Base-by-base conservation (phyloP, 2,888 invertebrate genomes). In the Synergus umbraculus region DNA sequence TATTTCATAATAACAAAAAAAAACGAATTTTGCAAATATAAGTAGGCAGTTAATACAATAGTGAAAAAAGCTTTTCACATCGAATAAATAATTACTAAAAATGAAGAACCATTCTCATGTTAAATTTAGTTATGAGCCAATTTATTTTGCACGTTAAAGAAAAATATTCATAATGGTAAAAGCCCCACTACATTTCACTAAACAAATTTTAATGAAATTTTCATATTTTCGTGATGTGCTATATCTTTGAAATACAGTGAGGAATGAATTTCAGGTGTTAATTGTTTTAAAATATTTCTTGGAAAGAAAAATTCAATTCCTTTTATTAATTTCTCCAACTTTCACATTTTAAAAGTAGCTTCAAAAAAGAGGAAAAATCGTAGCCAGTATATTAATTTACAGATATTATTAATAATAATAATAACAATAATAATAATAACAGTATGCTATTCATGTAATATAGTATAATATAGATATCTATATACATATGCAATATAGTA, bases 1-100 rank as follows among this genome's bases (percentile, higher is more conserved):
- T 78, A 77, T 87, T 86, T 82, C 84, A 78, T 65, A 82, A 87
- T 89, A 87, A 86, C 77, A 77, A 83, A 88, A 83, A 81, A 80
- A 82, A 81, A 81, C 73, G 54, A 54, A 41, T 73, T 73, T 73
- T 54, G 73, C 73, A 58, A 73, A 73, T n/a, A 58, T 73, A 58
- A 73, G 49, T 58, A 58, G n/a, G 41, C 37, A 58, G 37, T 54
- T 8, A 54, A 58, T 37, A 54, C 54, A 18, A 41, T n/a, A 73
- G 41, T 73, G 54, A 54, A 54, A n/a, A 54, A n/a, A 73, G 37
- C 73, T 37, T 73, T 73, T 41, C 58, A 82, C 18, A 58, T 58
- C 9, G 10, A 58, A 18, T 18, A 18, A 58, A 18, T 18, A 58
- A 58, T 58, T 58, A 58, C 18, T 18, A 80, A 79, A 58, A 79